These are phyloP conservation scores for Agapetus fuscipes DNA, from an alignment of 2,888 invertebrate genomes.

Conservation along the genomic window DNA sequence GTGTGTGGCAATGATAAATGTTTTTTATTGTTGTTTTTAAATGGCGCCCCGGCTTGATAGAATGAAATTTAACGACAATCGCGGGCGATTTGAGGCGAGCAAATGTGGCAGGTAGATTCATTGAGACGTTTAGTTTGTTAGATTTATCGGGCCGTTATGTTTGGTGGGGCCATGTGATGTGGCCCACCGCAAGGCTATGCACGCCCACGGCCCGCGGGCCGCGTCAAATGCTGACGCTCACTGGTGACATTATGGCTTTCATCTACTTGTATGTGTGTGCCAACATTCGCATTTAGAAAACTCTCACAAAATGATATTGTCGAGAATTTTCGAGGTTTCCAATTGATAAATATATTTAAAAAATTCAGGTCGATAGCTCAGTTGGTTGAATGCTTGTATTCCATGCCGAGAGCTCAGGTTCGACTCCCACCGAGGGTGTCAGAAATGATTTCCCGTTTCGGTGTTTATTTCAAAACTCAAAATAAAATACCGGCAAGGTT, in stretches of 20 bases:
- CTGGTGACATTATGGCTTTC: background rate
- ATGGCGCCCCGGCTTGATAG: background rate
- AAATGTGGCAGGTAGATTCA: background rate
- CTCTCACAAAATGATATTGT: too few species aligned
- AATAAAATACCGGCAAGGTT: too few species aligned
- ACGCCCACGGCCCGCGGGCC: background rate
- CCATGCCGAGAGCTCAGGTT: too few species aligned
- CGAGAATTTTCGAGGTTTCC: too few species aligned
- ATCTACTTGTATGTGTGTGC: too few species aligned
- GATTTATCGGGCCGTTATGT: constrained; percentile 10
- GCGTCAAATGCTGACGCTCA: background rate
- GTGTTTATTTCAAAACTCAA: too few species aligned
- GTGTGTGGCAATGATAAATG: background rate
- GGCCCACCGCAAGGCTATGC: background rate
- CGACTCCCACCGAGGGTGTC: too few species aligned
- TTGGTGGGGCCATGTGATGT: background rate
- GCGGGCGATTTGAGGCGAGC: background rate
- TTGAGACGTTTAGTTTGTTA: constrained; percentile 2
- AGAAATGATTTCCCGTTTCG: too few species aligned
- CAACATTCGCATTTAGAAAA: too few species aligned
- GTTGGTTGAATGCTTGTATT: too few species aligned
- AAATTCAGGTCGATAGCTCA: too few species aligned
- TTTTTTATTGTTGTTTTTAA: background rate
- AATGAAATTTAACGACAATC: background rate
- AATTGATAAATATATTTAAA: too few species aligned